Evolutionary conservation across 2,797 vertebrate species (phyloP), one percentile per base, ranked within the genome.

Genomic region (Trachops cirrhosus): DNA sequence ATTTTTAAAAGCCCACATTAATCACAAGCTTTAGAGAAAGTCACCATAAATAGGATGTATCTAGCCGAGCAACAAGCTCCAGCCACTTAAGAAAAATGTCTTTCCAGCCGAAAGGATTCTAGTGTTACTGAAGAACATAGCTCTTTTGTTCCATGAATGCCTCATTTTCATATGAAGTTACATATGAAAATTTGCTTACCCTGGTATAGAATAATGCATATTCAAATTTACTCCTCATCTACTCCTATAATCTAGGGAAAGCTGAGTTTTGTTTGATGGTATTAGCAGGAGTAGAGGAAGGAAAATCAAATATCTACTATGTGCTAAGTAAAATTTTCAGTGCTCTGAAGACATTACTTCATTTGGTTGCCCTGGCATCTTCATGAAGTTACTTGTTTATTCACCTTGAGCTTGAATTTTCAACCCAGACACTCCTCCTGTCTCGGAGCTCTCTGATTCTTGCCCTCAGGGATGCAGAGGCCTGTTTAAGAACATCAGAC

Each of bases 1-100:
- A 29, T 95, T 97, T 98, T 97, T 98, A 98, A 98, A 98, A 98
- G 96, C 93, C 89, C 95, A 71, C 82, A 95, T 98, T 98, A 98
- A 98, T 98, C 97, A 97, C 26, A 86, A 96, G 93, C 95, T 96
- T 94, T 97, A 95, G 46, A 97, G 95, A 92, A 97, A 98, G 97
- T 98, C 96, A 96, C 91, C 96, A 34, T 96, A 96, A 98, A 93
- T 97, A 89, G 73, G 96, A 97, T 92, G 80, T 78, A 96, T 97
- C 91, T 92, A 96, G 95, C 83, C 64, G 64, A 97, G 91, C 34
- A 89, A 96, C 57, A 86, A 75, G 84, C 71, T 97, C 95, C 64
- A 97, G 64, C 67, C 92, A 97, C 91, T 96, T 95, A 96, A 91
- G 93, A 92, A 95, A 96, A 97, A 89, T 29, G 6, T 32, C 90